phyloP scores from a whole-genome alignment of 2,797 vertebrate species.

The Euphonia xanthogaster region DNA sequence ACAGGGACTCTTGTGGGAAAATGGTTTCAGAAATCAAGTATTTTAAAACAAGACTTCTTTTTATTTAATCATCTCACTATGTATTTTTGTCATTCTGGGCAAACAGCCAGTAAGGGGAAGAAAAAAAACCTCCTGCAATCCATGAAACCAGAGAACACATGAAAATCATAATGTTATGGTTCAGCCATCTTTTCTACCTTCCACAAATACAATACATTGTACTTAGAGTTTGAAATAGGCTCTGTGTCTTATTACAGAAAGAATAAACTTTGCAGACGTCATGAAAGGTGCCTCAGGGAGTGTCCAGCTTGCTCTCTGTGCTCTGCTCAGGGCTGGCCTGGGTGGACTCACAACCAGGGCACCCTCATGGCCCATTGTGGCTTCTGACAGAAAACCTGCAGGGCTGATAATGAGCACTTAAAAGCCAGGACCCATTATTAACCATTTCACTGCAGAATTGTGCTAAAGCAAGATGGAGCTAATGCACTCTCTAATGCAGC shows the following conservation, averaged over 20 bases:
- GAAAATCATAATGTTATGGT: conserved; percentile 35
- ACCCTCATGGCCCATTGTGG: background rate
- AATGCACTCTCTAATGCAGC: background rate
- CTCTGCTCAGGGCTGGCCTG: background rate
- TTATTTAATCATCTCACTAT: conserved; percentile 48
- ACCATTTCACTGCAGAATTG: background rate
- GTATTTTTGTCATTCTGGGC: conserved; percentile 50
- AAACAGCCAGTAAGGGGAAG: conserved; percentile 52
- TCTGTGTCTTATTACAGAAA: conserved; percentile 33
- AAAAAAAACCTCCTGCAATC: conserved; percentile 50
- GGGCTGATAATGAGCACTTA: background rate
- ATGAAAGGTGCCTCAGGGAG: background rate
- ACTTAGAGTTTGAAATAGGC: conserved; percentile 17
- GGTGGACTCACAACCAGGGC: background rate
- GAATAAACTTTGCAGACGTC: background rate
- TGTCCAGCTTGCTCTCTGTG: background rate
- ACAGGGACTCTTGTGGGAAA: background rate
- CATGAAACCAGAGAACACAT: background rate
- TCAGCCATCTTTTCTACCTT: conserved; percentile 28
- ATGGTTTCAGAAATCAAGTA: background rate
- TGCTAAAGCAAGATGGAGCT: background rate
- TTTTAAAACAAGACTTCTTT: conserved; percentile 19
- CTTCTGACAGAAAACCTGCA: background rate
- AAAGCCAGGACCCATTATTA: background rate
- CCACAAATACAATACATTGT: background rate